These are phyloP conservation scores for Pemphigus obesinymphae DNA, from an alignment of 1,140 invertebrate genomes.

Conservation along the genomic window DNA sequence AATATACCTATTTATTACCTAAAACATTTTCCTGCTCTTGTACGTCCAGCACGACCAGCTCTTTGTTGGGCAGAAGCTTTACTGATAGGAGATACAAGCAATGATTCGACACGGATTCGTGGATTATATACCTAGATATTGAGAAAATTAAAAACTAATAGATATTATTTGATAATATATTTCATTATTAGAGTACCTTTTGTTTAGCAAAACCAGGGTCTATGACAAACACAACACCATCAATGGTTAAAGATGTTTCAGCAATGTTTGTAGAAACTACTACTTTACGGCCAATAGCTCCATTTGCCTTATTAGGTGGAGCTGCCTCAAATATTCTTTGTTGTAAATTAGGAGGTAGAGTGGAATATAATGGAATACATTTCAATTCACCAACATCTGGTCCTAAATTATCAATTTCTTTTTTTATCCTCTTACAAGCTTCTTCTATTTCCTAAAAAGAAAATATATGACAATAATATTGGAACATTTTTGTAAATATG, in stretches of 20 bases:
- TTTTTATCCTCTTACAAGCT: conserved; percentile 95
- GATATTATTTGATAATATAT: not conserved
- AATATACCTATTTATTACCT: conserved; percentile 43
- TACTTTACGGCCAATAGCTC: conserved; percentile 89
- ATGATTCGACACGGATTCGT: conserved; percentile 91
- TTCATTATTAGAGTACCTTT: conserved; percentile 60
- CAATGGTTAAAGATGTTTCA: conserved; percentile 98
- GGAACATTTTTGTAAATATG: not conserved
- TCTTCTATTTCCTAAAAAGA: conserved; percentile 90
- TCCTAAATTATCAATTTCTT: conserved; percentile 94
- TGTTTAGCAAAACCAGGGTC: conserved; percentile 99
- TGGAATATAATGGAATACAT: conserved; percentile 98
- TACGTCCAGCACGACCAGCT: conserved; percentile 94
- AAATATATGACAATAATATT: not conserved
- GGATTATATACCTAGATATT: conserved; percentile 97
- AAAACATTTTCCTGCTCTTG: conserved; percentile 96
- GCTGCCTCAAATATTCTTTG: conserved; percentile 96
- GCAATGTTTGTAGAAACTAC: conserved; percentile 99
- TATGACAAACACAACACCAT: conserved; percentile 99
- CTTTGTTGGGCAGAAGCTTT: conserved; percentile 99
- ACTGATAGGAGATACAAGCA: conserved; percentile 96
- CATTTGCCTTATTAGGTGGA: conserved; percentile 86
- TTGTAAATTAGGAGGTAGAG: conserved; percentile 93
- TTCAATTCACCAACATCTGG: conserved; percentile 95
- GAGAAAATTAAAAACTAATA: conserved; percentile 35